Base-by-base conservation (phyloP, 1,140 invertebrate species). In the Drosophila ananassae region DNA sequence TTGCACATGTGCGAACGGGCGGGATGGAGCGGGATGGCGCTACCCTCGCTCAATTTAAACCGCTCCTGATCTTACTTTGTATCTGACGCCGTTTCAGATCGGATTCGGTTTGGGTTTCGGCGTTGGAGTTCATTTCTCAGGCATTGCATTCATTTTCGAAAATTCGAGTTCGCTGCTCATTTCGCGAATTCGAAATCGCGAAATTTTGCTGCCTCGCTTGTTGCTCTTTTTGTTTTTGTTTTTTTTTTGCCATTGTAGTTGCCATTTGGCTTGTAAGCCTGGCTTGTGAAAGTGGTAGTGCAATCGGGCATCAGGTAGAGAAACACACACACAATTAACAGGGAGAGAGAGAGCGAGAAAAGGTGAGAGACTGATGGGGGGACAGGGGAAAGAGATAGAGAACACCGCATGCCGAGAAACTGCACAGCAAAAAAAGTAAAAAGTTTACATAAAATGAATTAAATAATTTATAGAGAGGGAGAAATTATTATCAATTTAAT, bases 101-200 rank as follows among this genome's bases (percentile, higher is more conserved):
- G 58, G 50, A 57, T 28, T 53, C 60, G 28, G 37, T 9, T 55
- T 61, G 13, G 30, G 39, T 17, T 17, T 17, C 17, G 17, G 17
- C 17, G 17, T 17, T 17, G 17, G 17, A 17, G 74, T 87, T 82
- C 82, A 78, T 87, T 87, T 80, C 60, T 60, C 63, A 63, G 72
- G 66, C 80, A 64, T 39, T 87, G 82, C 66, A 82, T 85, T 85
- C 82, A 87, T 85, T 74, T 62, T 82, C 83, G 79, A 87, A 87
- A 84, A 74, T 81, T 81, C 82, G 81, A 83, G 83, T 73, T 82
- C 41, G 69, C 57, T 59, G 63, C 69, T 32, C 13, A 22, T 21
- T 44, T 61, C 55, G 73, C 55, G 73, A 41, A 62, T 71, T 63
- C 71, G 54, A 51, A 44, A 34, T 62, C 32, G 32, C 25, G 25